Conservation (phyloP, 53 echinoderm and acorn worm genomes). For the Mesocentrotus franciscanus region DNA sequence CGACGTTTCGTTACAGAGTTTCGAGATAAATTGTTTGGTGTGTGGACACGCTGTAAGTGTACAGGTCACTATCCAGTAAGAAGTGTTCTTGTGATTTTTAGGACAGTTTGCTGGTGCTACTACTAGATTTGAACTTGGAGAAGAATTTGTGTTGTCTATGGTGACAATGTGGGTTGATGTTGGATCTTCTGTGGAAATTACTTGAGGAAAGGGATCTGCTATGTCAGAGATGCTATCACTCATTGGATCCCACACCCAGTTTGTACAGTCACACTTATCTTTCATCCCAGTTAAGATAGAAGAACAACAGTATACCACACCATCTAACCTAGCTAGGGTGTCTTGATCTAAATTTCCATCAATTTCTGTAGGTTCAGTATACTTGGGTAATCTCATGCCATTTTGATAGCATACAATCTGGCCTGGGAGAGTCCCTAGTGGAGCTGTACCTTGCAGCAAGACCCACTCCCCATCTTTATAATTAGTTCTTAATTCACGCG, state of each 20-base stretch:
- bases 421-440: background rate
- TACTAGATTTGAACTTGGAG: background rate
- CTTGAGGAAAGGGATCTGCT: background rate
- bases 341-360: background rate
- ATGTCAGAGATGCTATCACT: background rate
- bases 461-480: background rate
- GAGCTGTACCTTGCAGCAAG: background rate
- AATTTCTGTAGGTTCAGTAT: background rate
- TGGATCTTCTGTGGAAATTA: background rate
- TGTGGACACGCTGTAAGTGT: too few relatives aligned
- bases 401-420: conserved; percentile 11
- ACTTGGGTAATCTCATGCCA: background rate
- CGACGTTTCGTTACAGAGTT: too few relatives aligned
- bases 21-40: too few relatives aligned
- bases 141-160: background rate
- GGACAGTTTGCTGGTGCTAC: background rate
- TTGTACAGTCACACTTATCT: background rate
- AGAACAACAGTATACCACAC: background rate
- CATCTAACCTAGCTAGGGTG: background rate
- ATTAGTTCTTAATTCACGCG: background rate
- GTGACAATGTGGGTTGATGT: background rate
- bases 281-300: background rate
- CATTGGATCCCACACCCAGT: background rate
- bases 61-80: background rate
- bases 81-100: background rate